Evolutionary conservation across 2,888 invertebrate genomes (phyloP).

Genomic region (Pristionchus japonicus): DNA sequence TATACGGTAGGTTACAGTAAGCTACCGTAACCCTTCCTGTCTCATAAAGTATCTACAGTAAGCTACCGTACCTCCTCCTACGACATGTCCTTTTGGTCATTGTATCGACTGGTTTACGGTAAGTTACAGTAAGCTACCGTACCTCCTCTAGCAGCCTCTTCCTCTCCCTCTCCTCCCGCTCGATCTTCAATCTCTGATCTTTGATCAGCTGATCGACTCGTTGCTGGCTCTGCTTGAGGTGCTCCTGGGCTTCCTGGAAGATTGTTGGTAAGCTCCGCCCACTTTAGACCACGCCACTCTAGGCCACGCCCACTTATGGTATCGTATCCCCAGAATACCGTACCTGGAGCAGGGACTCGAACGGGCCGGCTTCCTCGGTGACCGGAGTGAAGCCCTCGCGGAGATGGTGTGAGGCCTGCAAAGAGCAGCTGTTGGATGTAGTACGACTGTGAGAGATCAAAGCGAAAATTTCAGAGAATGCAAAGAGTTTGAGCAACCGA

Average conservation of each 20-base stretch:
- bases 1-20: too few species aligned
- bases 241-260: background rate
- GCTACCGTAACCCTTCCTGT: background rate
- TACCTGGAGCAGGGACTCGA: background rate
- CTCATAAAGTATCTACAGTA: too few species aligned
- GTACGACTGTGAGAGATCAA: too few species aligned
- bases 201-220: slow-evolving; percentile 26
- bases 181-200: slow-evolving; percentile 37
- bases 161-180: slow-evolving; percentile 24
- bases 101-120: background rate
- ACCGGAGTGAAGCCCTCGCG: background rate
- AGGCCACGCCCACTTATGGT: too few species aligned
- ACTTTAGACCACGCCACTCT: background rate
- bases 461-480: too few species aligned
- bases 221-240: slow-evolving; percentile 10
- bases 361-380: background rate
- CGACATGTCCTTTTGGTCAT: too few species aligned
- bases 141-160: background rate
- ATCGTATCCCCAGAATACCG: background rate
- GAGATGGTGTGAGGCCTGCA: background rate
- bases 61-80: too few species aligned
- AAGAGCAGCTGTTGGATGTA: background rate
- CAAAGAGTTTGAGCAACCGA: too few species aligned
- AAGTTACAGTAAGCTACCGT: background rate
- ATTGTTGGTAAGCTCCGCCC: background rate